Base-by-base conservation (phyloP, 1,140 invertebrate genomes). In the Rhopalosiphum padi region DNA sequence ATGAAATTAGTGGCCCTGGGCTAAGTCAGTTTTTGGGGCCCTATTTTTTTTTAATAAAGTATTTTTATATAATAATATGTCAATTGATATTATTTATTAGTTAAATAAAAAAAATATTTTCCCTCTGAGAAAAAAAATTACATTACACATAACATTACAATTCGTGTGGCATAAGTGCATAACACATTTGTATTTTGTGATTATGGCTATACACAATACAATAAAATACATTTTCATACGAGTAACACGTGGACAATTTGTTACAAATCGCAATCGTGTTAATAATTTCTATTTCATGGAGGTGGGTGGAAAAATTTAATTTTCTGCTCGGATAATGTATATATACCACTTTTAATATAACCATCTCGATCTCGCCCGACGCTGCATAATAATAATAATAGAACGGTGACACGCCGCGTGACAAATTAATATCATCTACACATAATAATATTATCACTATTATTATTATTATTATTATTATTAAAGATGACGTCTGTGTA, bases 261-360 rank as follows among this genome's bases (percentile, higher is more conserved):
- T 77, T 18, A n/a, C n/a, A 4, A 77, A 77, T 77, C 15, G 30
- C 18, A 77, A n/a, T 77, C 60, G 60, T 77, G 60, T 77, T n/a
- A 77, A 77, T 77, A 77, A n/a, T 77, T 77, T 77, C n/a, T n/a
- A n/a, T 77, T 35, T 35, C 3, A n/a, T 15, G 30, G 15, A 5
- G n/a, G 60, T 77, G 60, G 60, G n/a, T 77, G 60, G 5, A 77
- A n/a, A 77, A 77, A 77, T 9, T 77, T 77, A 77, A 77, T 77
- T 77, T 77, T 77, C 60, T 77, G n/a, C 60, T 77, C n/a, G 60
- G 15, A n/a, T 77, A 77, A 77, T 77, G 60, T 35, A 77, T 77
- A 77, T 35, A 77, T 77, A 77, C n/a, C 60, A n/a, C 60, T 77
- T 77, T 77, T 77, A 77, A 77, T 77, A 77, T 77, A 77, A 77